Base-by-base conservation (phyloP, 2,113 vertebrate genomes). In the Ammodytes marinus region DNA sequence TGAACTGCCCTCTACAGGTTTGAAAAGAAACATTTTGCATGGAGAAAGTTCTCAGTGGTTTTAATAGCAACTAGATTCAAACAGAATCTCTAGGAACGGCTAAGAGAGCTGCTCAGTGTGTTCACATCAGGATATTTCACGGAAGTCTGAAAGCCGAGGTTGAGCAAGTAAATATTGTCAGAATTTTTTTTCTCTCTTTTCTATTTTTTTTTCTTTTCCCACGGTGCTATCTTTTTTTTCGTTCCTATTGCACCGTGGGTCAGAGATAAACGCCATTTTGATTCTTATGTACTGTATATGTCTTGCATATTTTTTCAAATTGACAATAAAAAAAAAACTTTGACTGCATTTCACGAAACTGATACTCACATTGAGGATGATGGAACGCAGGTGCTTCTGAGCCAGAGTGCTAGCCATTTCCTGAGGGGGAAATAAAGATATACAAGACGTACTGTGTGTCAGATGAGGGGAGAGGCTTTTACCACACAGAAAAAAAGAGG, bases 311-410 rank as follows among this genome's bases (percentile, higher is more conserved):
- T 27, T 27, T 27, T 27, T 27, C 27, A 2, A 27, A 27, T 27
- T 27, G 27, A 27, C 27, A 27, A 27, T 27, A 27, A 27, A 27
- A 27, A 27, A 27, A 27, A 27, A 27, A 27, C 27, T 27, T 27
- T 27, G 27, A 27, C 27, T 27, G 52, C 19, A 55, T 47, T 70
- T 83, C 66, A 69, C 66, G 67, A 68, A 65, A 19, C 50, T 35
- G 14, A 76, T 86, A 97, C 98, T 98, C 92, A 99, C 98, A 74
- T 99, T 99, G 52, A 99, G 95, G 86, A 99, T 99, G 91, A 99
- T 98, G 88, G 97, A 97, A 52, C 98, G 95, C 77, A 99, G 95
- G 91, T 99, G 98, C 94, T 98, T 99, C 96, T 99, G 98, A 35
- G 97, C 97, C 93, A 99, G 95, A 45, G 97, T 96, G 69, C 97